Evolutionary conservation across 2,888 invertebrate genomes (phyloP), one percentile per base, ranked within the genome.

Genomic region (Agrilus mali): DNA sequence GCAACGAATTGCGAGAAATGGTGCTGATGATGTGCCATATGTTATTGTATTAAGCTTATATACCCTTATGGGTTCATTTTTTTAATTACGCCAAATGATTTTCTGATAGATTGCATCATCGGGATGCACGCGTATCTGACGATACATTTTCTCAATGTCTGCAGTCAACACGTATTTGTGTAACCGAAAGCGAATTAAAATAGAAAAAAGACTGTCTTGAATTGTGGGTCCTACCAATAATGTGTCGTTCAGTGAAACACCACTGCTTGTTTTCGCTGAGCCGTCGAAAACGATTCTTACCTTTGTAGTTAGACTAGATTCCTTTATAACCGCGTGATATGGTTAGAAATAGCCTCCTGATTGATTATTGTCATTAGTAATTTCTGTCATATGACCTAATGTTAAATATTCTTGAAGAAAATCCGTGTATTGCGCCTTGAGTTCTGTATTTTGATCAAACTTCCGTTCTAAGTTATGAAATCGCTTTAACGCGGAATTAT

Each of bases 291-390:
- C 59, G 0, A 59, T 57, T 6, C 58, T 38, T 2, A 55, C 17
- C 32, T 56, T 56, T 1, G 58, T 57, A 1, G 57, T 58, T 55
- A 5, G 41, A 16, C 42, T 42, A 6, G 37, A 42, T 2, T 54
- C 43, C 12, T 56, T 54, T 1, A 60, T 42, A 1, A 64, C 59
- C 1, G 57, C 55, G 38, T 60, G 61, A 49, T 64, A 27, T 27
- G 27, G 27, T 27, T 10, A 27, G 10, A 27, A 27, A 27, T 27
- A 27, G 8, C 27, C 27, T 10, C 10, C 27, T 27, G 27, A 2
- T 10, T 10, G 2, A 10, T 27, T 27, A 27, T 8, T 10, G 10
- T 27, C 10, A 10, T 8, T 10, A 12, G 16, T 32, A 12, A 46
- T 33, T 34, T 42, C 10, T 15, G 50, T 45, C 53, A 58, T 52